These are phyloP conservation scores for Ornithoptera alexandrae DNA, from an alignment of 2,888 invertebrate species.

Conservation along the genomic window DNA sequence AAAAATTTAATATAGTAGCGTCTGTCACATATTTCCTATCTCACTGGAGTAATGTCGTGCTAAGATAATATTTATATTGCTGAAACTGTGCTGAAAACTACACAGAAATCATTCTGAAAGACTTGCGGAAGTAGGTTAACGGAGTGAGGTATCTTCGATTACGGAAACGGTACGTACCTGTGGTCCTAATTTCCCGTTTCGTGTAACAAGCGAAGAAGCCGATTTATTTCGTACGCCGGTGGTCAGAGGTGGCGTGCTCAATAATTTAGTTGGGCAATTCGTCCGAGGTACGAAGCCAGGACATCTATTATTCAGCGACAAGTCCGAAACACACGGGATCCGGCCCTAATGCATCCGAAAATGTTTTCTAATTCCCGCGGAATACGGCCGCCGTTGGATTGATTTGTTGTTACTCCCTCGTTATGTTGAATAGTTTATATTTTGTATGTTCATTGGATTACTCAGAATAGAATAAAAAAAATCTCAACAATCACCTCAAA, in stretches of 20 bases:
- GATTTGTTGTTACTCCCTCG: conserved; percentile 41
- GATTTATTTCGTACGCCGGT: conserved; percentile 52
- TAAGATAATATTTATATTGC: too few species aligned
- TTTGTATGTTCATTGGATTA: conserved; percentile 7
- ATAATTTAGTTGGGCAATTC: conserved; percentile 73
- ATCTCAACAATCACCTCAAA: too few species aligned
- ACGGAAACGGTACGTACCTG: not conserved
- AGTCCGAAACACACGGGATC: conserved; percentile 52
- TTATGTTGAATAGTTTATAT: conserved; percentile 35
- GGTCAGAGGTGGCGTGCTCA: conserved; percentile 59
- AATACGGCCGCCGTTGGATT: conserved; percentile 42
- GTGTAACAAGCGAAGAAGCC: conserved; percentile 44
- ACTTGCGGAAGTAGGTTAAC: too few species aligned
- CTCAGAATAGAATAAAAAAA: too few species aligned
- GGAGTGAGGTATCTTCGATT: too few species aligned
- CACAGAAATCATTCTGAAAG: too few species aligned
- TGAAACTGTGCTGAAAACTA: too few species aligned
- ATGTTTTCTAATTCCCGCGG: conserved; percentile 39
- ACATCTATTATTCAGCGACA: conserved; percentile 67
- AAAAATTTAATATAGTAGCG: too few species aligned
- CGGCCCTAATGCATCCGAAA: conserved; percentile 45
- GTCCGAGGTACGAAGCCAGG: conserved; percentile 47
- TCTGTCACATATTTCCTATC: too few species aligned
- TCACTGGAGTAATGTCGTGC: too few species aligned
- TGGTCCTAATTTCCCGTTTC: conserved; percentile 16